Percentiles rank a stretch among this genome's conserved stretches.
Conservation (phyloP, 1,140 invertebrate species). For the Bemisia tabaci region DNA sequence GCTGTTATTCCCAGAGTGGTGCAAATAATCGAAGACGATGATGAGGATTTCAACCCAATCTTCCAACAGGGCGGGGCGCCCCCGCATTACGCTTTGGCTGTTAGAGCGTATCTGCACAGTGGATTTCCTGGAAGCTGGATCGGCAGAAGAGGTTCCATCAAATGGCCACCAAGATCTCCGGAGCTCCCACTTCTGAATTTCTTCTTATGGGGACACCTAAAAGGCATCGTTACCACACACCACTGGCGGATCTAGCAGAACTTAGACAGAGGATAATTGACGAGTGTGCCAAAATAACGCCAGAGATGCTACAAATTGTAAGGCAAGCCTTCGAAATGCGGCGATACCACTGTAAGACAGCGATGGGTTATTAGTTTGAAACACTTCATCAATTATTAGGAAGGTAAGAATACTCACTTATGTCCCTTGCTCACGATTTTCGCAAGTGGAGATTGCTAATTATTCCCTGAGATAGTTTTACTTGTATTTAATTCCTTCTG, state of each 20-base stretch:
- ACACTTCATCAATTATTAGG: too few species aligned
- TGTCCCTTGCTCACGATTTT: too few species aligned
- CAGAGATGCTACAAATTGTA: constrained; percentile 13
- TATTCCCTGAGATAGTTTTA: too few species aligned
- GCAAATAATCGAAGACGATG: not conserved
- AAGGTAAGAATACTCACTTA: too few species aligned
- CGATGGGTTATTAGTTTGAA: too few species aligned
- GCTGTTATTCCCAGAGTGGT: constrained; percentile 16
- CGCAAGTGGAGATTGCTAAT: too few species aligned
- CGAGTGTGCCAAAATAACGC: constrained; percentile 4
- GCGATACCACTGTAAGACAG: too few species aligned
- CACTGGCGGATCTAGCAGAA: constrained; percentile 14
- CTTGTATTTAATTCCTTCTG: too few species aligned
- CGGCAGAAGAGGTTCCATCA: constrained; percentile 27
- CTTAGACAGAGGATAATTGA: constrained; percentile 13
- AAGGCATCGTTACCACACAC: too few species aligned
- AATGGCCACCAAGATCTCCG: constrained; percentile 31
- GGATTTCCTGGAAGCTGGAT: constrained; percentile 30
- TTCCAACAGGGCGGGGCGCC: constrained; percentile 31
- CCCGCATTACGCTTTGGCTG: constrained; percentile 25
- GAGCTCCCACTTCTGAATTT: constrained; percentile 31
- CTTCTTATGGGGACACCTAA: constrained; percentile 25
- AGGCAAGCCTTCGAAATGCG: constrained; percentile 5
- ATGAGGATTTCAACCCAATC: not conserved
- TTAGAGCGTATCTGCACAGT: constrained; percentile 25